phyloP scores from a whole-genome alignment of 2,888 invertebrate genomes.

The Podabrus alpinus region DNA sequence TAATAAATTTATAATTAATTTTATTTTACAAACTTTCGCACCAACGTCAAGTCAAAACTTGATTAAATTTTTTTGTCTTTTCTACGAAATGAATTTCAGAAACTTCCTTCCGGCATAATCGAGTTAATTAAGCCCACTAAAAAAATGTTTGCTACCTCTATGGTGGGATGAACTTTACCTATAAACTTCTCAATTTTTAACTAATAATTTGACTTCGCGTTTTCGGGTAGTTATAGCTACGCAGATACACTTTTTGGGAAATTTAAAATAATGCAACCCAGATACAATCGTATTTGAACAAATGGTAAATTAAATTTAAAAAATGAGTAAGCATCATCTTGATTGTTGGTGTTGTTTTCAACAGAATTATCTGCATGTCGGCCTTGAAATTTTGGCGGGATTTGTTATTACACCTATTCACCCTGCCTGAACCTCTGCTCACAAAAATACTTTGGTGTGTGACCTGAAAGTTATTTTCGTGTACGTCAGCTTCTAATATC shows the following conservation, averaged over 20 bases:
- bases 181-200: too few species aligned
- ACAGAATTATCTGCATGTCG: slow-evolving; percentile 11
- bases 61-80: background rate
- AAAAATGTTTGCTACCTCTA: too few species aligned
- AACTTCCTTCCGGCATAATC: too few species aligned
- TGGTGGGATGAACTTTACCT: too few species aligned
- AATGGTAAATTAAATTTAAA: background rate
- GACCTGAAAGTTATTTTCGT: slow-evolving; percentile 16
- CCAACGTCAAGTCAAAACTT: background rate
- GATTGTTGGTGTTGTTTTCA: slow-evolving; percentile 9
- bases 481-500: slow-evolving; percentile 12
- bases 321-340: slow-evolving; percentile 9
- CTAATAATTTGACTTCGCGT: too few species aligned
- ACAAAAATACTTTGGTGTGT: slow-evolving; percentile 20
- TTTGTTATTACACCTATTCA: slow-evolving; percentile 27
- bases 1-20: too few species aligned
- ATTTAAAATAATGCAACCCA: background rate
- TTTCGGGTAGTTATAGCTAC: background rate
- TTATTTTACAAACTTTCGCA: too few species aligned
- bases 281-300: background rate
- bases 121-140: too few species aligned
- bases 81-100: background rate
- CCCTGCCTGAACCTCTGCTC: slow-evolving; percentile 28
- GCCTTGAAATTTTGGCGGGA: slow-evolving; percentile 34
- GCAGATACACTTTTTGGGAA: background rate